Percentiles rank a stretch among this genome's conserved stretches.
Conservation (phyloP, 2,888 invertebrate genomes). For the Plebejus argus region DNA sequence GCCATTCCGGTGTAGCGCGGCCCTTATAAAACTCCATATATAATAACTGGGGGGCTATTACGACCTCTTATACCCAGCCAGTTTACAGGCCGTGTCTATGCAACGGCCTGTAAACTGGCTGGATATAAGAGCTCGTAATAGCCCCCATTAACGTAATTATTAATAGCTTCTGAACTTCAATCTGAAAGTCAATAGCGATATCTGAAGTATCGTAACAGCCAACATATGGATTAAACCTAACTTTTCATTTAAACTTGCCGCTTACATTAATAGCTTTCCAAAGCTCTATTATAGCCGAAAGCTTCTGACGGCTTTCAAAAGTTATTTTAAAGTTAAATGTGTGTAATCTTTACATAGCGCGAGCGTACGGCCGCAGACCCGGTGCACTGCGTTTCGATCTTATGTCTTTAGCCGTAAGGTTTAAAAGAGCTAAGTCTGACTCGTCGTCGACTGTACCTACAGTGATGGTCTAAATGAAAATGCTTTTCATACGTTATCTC, state of each 20-base stretch:
- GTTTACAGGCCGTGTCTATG: no score
- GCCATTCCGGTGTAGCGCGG: no score
- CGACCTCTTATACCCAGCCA: no score
- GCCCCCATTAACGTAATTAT: no score
- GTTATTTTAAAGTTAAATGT: conserved; percentile 18
- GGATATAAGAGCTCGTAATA: no score
- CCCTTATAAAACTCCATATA: no score
- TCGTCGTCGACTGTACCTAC: not conserved
- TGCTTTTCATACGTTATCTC: conserved; percentile 3
- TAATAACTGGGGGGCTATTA: no score
- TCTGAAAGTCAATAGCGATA: not conserved
- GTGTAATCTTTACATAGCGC: conserved; percentile 15
- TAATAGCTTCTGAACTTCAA: not conserved
- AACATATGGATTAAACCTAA: not conserved
- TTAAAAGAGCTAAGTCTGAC: not conserved
- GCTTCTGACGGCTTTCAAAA: conserved; percentile 8
- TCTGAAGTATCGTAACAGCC: not conserved
- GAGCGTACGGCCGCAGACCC: not conserved
- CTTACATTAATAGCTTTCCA: conserved; percentile 19
- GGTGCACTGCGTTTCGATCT: not conserved
- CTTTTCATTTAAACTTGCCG: conserved; percentile 17
- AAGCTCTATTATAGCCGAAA: conserved; percentile 16
- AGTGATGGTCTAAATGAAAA: not conserved
- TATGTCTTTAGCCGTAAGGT: not conserved
- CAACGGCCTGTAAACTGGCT: no score